Conservation (phyloP, 1,140 invertebrate genomes). For the Drosophila parabipectinata region DNA sequence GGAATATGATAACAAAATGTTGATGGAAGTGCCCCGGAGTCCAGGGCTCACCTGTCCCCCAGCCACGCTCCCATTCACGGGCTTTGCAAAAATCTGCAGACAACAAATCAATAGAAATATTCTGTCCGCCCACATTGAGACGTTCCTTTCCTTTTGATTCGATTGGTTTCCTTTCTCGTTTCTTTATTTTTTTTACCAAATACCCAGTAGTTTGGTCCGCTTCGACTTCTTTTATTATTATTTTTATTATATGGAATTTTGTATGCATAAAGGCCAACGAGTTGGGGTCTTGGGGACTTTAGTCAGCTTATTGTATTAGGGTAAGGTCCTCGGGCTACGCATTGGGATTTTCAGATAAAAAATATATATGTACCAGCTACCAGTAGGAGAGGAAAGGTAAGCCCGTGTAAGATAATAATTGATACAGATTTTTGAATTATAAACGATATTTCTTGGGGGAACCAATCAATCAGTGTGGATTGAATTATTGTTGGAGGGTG, state of each 20-base stretch:
- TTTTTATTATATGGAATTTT: constrained; percentile 16
- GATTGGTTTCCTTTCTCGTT: background rate
- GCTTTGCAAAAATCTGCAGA: constrained; percentile 48
- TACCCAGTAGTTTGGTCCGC: constrained; percentile 12
- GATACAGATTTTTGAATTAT: constrained; percentile 46
- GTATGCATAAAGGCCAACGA: constrained; percentile 33
- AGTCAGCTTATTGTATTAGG: constrained; percentile 35
- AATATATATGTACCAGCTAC: background rate
- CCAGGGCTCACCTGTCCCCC: constrained; percentile 37
- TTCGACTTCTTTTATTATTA: background rate
- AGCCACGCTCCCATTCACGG: background rate
- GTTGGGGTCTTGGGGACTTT: constrained; percentile 9
- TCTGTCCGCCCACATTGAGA: constrained; percentile 7
- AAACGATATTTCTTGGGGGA: constrained; percentile 2
- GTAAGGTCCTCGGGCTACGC: background rate
- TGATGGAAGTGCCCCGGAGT: constrained; percentile 38
- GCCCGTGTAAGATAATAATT: constrained; percentile 52
- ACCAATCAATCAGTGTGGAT: constrained; percentile 16
- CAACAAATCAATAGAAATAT: constrained; percentile 57
- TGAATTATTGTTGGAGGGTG: constrained; percentile 31
- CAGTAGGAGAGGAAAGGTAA: constrained; percentile 14
- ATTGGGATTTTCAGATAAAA: background rate
- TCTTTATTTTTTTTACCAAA: background rate
- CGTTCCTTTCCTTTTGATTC: constrained; percentile 33
- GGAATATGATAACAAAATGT: constrained; percentile 44